A percentile compares a stretch with the other conserved stretches of the same genome.
These are phyloP conservation scores for Leptinotarsa undecemlineata DNA, from an alignment of 1,140 invertebrate species.

Conservation along the genomic window DNA sequence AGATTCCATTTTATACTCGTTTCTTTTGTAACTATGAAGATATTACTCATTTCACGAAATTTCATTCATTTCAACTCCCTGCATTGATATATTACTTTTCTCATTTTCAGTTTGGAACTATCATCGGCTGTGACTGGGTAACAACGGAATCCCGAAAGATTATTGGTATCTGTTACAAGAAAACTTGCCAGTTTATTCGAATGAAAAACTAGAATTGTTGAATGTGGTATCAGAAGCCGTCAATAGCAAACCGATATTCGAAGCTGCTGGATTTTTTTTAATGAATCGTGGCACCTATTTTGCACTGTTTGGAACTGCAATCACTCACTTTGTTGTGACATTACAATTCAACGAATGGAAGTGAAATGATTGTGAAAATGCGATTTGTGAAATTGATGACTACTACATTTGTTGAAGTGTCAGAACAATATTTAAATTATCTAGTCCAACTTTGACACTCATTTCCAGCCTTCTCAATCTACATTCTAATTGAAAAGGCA, in stretches of 20 bases:
- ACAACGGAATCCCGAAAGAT: not conserved
- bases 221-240: not conserved
- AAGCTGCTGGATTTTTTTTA: not conserved
- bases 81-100: no score
- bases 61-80: no score
- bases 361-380: no score
- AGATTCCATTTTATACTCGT: no score
- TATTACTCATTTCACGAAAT: no score
- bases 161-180: not conserved
- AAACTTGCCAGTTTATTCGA: not conserved
- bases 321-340: not conserved
- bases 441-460: no score
- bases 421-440: no score
- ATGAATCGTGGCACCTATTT: not conserved
- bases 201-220: not conserved
- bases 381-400: no score
- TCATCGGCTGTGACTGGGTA: not conserved
- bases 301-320: not conserved
- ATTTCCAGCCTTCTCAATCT: no score
- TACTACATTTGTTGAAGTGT: no score
- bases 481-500: no score
- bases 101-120: not conserved
- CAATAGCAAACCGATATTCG: not conserved
- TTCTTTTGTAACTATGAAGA: no score
- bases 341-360: not conserved